A percentile compares a stretch with the other conserved stretches of the same genome.
Evolutionary conservation across 2,113 vertebrate species (phyloP).

Genomic region (Nanorana parkeri): DNA sequence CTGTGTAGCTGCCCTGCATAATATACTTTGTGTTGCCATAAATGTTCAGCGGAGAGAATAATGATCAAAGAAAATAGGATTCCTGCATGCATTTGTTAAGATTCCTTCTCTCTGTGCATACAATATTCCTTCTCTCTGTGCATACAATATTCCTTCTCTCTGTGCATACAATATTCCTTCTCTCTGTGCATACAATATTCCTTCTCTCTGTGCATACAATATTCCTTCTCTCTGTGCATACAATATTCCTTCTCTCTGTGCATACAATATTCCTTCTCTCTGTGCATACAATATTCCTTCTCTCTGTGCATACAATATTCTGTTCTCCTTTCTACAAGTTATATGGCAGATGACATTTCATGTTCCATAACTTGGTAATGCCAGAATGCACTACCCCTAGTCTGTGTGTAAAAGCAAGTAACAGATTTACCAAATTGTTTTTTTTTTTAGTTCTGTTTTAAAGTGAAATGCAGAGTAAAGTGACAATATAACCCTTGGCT

Average conservation of each 20-base stretch:
- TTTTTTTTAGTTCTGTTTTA: too few species aligned
- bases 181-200: not conserved
- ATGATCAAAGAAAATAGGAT: slow-evolving; percentile 12
- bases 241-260: not conserved
- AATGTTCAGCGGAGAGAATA: slow-evolving; percentile 15
- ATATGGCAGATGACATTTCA: slow-evolving; percentile 7
- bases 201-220: not conserved
- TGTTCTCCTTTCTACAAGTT: not conserved
- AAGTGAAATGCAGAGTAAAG: too few species aligned
- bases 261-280: not conserved
- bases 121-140: not conserved
- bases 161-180: not conserved
- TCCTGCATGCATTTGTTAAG: slow-evolving; percentile 2
- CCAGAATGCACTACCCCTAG: too few species aligned
- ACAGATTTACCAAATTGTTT: too few species aligned
- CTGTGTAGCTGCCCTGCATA: not conserved
- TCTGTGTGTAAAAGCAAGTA: too few species aligned
- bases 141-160: not conserved
- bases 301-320: not conserved
- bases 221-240: not conserved
- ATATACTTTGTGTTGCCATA: not conserved
- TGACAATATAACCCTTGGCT: too few species aligned
- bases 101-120: not conserved
- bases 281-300: not conserved
- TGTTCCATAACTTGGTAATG: too few species aligned